A percentile compares a stretch with the other conserved stretches of the same genome.
These are phyloP conservation scores for cat (Felis catus) DNA, from an alignment of 2,113 vertebrate genomes.

Conservation along the genomic window DNA sequence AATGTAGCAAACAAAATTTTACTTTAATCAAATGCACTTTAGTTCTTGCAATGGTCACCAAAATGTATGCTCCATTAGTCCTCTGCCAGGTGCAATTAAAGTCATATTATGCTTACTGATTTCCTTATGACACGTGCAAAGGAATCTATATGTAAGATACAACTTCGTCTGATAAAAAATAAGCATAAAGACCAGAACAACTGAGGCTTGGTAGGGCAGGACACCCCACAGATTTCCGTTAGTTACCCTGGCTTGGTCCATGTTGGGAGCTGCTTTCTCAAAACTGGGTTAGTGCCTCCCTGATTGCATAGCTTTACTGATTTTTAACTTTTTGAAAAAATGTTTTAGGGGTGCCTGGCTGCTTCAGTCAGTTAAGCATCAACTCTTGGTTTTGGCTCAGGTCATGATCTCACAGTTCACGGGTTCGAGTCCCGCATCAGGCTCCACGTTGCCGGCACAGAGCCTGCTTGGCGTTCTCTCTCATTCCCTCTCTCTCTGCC, in stretches of 20 bases:
- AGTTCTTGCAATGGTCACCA: background rate
- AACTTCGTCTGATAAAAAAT: background rate
- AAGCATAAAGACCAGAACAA: no score
- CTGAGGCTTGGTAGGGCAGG: rapidly evolving
- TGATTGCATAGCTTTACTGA: background rate
- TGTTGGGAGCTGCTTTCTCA: background rate
- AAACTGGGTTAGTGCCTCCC: background rate
- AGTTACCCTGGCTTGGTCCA: background rate
- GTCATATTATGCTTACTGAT: background rate
- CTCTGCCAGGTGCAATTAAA: background rate
- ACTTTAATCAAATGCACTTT: background rate
- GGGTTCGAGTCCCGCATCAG: no score
- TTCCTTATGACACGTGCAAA: background rate
- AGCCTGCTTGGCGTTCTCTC: no score
- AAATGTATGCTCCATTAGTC: background rate
- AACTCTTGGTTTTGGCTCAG: no score
- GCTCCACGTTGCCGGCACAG: no score
- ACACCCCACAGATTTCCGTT: background rate
- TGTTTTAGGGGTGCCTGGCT: background rate
- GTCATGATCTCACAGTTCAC: no score
- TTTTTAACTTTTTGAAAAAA: background rate
- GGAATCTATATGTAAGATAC: background rate
- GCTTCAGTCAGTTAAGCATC: no score
- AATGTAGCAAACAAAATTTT: background rate
- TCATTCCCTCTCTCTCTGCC: no score